Conservation (phyloP, 1,140 invertebrate genomes). For the Drosophila sturtevanti region DNA sequence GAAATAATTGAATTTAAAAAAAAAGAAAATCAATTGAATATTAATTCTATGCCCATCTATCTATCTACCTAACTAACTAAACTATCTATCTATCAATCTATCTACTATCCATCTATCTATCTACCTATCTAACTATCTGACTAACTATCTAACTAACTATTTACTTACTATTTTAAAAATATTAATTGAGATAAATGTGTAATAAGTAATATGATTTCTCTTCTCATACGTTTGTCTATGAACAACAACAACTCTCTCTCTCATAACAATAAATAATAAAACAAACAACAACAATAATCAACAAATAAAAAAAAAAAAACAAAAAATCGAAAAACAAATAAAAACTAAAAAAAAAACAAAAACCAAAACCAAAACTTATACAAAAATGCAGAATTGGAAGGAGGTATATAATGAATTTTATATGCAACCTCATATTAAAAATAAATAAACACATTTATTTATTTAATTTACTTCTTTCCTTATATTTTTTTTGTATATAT, state of each 20-base stretch:
- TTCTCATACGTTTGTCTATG: conserved; percentile 70
- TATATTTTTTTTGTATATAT: conserved; percentile 68
- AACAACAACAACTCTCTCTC: conserved; percentile 34
- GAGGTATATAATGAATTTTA: conserved; percentile 81
- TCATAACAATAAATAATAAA: conserved; percentile 47
- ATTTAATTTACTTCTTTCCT: no score
- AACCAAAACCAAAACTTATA: not conserved
- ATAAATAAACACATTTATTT: conserved; percentile 37
- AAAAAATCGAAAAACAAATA: conserved; percentile 14
- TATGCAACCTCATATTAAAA: conserved; percentile 67
- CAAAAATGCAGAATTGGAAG: conserved; percentile 81
- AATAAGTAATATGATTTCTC: conserved; percentile 70
- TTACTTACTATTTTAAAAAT: conserved; percentile 12
- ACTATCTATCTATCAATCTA: no score
- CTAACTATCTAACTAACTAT: not conserved
- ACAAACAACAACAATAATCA: conserved; percentile 39
- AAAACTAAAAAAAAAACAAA: conserved; percentile 32
- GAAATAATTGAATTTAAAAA: not conserved
- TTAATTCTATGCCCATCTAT: not conserved
- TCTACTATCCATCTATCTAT: not conserved
- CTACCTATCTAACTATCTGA: not conserved
- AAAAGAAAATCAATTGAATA: not conserved
- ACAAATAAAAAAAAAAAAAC: conserved; percentile 38
- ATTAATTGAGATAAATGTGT: conserved; percentile 57
- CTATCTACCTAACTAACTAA: not conserved